Base-by-base conservation (phyloP, 2,113 vertebrate genomes). In the Glaucomys volans region DNA sequence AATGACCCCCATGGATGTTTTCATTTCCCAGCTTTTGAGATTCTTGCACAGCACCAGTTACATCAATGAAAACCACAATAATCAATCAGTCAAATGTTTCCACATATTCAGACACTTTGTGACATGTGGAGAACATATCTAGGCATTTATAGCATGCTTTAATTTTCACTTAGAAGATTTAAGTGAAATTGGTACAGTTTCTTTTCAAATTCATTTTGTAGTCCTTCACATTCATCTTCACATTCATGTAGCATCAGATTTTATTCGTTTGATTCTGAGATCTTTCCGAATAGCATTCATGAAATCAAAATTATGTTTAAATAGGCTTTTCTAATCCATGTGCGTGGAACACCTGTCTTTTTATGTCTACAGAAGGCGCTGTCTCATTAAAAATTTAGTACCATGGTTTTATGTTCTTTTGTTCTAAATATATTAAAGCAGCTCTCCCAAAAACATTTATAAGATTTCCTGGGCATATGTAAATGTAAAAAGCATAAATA, bases 381-480 rank as follows among this genome's bases (percentile, higher is more conserved):
- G 18, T 4, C 35, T 87, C 66, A 90, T 97, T 96, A 96, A 95
- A 93, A 95, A 96, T 92, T 92, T 95, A 95, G 62, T 54, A 54
- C 52, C 69, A 52, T 32, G 69, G 79, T 66, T 94, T 92, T 95
- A 92, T 90, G 62, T 52, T 72, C n/a, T 85, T 91, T 90, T 82
- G 20, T 83, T 91, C 42, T 75, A 77, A 84, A 82, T 88, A 94
- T 69, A 66, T 94, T 94, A 85, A 79, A 88, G 84, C 28, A 47
- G 35, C 16, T 87, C 93, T 87, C 10, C 67, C 42, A 74, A 75
- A 22, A 94, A 92, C 2, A 87, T 90, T 95, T 94, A 42, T 7
- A 90, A 94, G 22, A 88, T 82, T 93, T 90, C 5, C 52, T 85
- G 22, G 42, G 20, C 47, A 59, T 67, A 57, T 44, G 2, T 88